phyloP scores from a whole-genome alignment of 2,113 vertebrate genomes.

The Capra hircus region DNA sequence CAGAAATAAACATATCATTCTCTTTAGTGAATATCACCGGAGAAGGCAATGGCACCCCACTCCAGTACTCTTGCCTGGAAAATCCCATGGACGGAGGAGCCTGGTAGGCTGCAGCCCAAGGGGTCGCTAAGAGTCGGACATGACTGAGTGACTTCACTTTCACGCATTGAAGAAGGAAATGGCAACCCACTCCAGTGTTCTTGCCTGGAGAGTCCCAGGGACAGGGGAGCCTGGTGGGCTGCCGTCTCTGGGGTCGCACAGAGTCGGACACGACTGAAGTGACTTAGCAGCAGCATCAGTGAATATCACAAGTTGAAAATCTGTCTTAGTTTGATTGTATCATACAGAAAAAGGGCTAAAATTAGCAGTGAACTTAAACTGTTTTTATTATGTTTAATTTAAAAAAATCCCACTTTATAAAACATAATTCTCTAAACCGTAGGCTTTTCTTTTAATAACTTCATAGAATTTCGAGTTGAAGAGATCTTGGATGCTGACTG shows the following conservation, averaged over 20 bases:
- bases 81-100: too few species aligned
- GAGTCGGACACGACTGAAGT: too few species aligned
- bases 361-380: neutral
- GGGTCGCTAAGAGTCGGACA: too few species aligned
- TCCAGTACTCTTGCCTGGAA: too few species aligned
- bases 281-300: neutral
- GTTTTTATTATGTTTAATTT: slow-evolving; percentile 21
- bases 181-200: too few species aligned
- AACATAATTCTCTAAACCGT: neutral
- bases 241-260: too few species aligned
- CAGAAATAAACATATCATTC: slow-evolving; percentile 13
- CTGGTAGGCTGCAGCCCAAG: too few species aligned
- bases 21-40: neutral
- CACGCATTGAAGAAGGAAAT: too few species aligned
- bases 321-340: neutral
- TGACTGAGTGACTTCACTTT: too few species aligned
- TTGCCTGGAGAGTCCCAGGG: too few species aligned
- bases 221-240: too few species aligned
- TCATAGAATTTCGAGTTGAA: slow-evolving; percentile 3
- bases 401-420: neutral
- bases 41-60: too few species aligned
- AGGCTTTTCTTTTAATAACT: slow-evolving; percentile 31
- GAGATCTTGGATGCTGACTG: slow-evolving; percentile 6
- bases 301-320: slow-evolving; percentile 21
- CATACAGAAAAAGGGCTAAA: neutral